These are phyloP conservation scores for Dioctria rufipes DNA, from an alignment of 2,888 invertebrate genomes.

Conservation along the genomic window DNA sequence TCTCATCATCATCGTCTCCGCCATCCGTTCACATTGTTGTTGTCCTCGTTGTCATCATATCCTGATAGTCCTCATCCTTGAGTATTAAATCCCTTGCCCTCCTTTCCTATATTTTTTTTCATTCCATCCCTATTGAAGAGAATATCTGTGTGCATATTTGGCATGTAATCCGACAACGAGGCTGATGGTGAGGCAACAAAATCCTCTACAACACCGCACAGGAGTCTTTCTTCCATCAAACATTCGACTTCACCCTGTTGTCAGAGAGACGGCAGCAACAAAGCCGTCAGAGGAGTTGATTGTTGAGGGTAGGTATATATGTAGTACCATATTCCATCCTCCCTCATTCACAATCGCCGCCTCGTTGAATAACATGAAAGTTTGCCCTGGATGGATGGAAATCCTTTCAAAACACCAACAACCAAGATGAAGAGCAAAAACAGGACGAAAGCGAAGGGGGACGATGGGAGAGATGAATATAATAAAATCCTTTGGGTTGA, in stretches of 20 bases:
- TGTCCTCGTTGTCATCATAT: constrained; percentile 50
- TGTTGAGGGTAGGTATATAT: neutral
- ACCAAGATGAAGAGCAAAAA: constrained; percentile 50
- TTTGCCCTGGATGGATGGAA: neutral
- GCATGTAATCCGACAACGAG: constrained; percentile 52
- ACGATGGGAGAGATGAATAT: no score
- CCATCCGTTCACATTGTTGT: constrained; percentile 47
- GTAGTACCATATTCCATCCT: neutral
- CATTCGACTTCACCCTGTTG: constrained; percentile 48
- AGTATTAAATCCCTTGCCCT: constrained; percentile 28
- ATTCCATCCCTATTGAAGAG: no score
- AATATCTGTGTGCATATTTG: constrained; percentile 36
- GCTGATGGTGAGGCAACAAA: constrained; percentile 35
- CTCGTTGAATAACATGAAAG: neutral
- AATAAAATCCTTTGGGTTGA: constrained; percentile 38
- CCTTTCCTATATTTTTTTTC: neutral
- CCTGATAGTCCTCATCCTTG: constrained; percentile 37
- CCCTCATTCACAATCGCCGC: neutral
- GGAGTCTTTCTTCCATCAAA: constrained; percentile 49
- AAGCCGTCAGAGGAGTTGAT: constrained; percentile 15
- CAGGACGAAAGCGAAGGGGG: neutral
- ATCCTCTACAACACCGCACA: constrained; percentile 46
- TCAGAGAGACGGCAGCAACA: constrained; percentile 40
- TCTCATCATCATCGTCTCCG: constrained; percentile 50
- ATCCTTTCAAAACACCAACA: constrained; percentile 42